Base-by-base conservation (phyloP, 30 jellyfish, hydroid and myxozoan genomes). In the Aurelia aurita region DNA sequence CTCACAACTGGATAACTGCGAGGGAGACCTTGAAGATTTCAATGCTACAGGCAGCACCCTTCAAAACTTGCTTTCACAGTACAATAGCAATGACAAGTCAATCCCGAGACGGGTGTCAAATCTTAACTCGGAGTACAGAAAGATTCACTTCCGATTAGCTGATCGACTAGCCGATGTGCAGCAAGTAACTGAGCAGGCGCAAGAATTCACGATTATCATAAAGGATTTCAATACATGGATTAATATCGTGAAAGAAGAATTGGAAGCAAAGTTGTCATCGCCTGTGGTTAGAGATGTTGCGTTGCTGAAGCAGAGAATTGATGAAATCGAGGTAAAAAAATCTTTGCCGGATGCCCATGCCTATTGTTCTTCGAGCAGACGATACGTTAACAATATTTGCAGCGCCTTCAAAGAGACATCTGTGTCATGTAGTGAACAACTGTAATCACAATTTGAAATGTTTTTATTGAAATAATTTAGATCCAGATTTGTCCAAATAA, bases 111-210 rank as follows among this genome's bases (percentile, higher is more conserved):
- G 79, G 25, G 90, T 61, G 82, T 25, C 62, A 0, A 73, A 58
- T 20, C 23, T 62, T 1, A 87, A 82, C 28, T 80, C 79, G 3
- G 85, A 68, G 35, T 92, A 57, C 76, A 75, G 86, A 20, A 82
- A 87, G 46, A 21, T 69, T 15, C 84, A 89, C 7, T 32, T 29
- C 43, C 55, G 76, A 72, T 67, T 92, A 28, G 35, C 95, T 2
- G 96, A 80, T 19, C 88, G 97, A 6, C 90, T 79, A 26, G 90
- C 65, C 10, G 88, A 46, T 23, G 82, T 82, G 55, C 90, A 80
- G 64, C 95, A 80, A 35, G 92, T 82, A 20, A 16, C 81, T 70
- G 97, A 72, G 53, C 93, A 92, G 69, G 98, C 97, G 16, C 67
- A 39, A 29, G 96, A 92, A 60, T 92, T 92, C 35, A 51, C 79